Percentiles rank a stretch among this genome's conserved stretches.
Conservation (phyloP, 2,113 vertebrate species). For the Morone saxatilis region DNA sequence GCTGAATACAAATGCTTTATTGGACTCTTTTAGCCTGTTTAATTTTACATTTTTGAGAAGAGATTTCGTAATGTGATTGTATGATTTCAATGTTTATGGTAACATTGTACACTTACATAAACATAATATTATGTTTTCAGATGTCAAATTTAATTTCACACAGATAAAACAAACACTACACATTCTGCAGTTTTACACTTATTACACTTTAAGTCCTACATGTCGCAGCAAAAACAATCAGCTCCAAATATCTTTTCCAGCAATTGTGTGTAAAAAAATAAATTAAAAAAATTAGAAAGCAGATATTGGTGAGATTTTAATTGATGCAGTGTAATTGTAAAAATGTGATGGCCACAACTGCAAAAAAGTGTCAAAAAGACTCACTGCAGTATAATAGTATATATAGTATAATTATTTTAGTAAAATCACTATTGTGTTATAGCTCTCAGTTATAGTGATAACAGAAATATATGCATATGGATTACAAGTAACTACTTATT, state of each 20-base stretch:
- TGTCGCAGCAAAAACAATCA: neutral
- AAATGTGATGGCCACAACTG: neutral
- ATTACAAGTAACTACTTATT: neutral
- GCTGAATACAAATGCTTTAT: neutral
- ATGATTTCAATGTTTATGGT: neutral
- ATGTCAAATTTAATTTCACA: too few relatives aligned
- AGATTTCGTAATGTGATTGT: neutral
- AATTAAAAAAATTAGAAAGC: too few relatives aligned
- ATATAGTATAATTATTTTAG: neutral
- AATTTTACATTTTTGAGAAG: neutral
- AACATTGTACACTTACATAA: neutral
- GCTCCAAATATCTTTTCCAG: neutral
- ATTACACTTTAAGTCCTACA: too few relatives aligned
- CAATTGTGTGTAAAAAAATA: neutral
- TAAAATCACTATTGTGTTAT: neutral
- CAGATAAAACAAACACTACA: neutral
- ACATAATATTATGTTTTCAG: too few relatives aligned
- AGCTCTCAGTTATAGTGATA: neutral
- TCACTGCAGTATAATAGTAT: neutral
- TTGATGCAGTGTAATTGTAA: neutral
- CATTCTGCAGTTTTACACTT: neutral
- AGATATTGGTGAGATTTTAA: neutral
- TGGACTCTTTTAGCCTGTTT: neutral
- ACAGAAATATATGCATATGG: neutral
- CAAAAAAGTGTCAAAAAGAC: neutral